phyloP scores from a whole-genome alignment of 2,113 vertebrate species.

The Phyllopteryx taeniolatus region DNA sequence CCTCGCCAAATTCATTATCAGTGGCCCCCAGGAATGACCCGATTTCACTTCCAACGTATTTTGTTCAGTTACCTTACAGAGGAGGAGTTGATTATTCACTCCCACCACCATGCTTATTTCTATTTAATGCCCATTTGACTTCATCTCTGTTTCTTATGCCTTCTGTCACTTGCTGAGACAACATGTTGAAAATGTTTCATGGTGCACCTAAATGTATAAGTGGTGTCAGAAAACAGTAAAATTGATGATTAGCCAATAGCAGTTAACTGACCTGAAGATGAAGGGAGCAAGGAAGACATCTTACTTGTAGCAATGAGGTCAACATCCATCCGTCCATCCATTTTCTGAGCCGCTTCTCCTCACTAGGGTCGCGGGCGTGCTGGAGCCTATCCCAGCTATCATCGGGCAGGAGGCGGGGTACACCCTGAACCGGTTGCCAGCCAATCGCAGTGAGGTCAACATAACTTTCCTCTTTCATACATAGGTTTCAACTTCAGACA shows the following conservation, averaged over 20 bases:
- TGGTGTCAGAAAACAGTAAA: constrained; percentile 35
- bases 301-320: constrained; percentile 32
- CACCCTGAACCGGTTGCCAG: no score
- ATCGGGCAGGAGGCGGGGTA: no score
- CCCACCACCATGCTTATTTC: constrained; percentile 57
- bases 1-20: constrained; percentile 67
- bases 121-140: constrained; percentile 54
- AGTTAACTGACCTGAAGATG: constrained; percentile 44
- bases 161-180: constrained; percentile 14
- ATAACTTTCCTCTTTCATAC: constrained; percentile 13
- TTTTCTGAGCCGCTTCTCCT: no score
- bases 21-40: constrained; percentile 72
- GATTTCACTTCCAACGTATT: constrained; percentile 70
- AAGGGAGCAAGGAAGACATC: constrained; percentile 33
- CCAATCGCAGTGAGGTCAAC: constrained; percentile 26
- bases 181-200: constrained; percentile 22
- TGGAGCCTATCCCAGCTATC: no score
- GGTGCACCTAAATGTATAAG: constrained; percentile 22
- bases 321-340: background rate
- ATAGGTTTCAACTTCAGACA: constrained; percentile 24
- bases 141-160: constrained; percentile 26
- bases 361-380: no score
- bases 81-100: constrained; percentile 62
- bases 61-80: constrained; percentile 74
- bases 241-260: constrained; percentile 48